A percentile compares a stretch with the other conserved stretches of the same genome.
Conservation (phyloP, 2,797 vertebrate species). For the Sebastes wilsoni region DNA sequence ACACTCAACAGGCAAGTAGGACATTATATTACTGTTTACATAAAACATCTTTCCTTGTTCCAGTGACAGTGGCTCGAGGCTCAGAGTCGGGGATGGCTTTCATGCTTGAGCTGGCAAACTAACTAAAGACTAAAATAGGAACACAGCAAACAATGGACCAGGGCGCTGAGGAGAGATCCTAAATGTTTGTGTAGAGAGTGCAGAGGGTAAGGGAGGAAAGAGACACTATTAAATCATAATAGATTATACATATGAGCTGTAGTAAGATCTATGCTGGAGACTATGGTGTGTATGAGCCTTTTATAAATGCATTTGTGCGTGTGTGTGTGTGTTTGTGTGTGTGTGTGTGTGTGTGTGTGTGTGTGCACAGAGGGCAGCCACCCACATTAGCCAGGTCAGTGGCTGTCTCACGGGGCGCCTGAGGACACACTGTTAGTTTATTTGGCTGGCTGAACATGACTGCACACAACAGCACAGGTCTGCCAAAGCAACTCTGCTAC, state of each 20-base stretch:
- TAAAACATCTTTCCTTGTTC: constrained; percentile 74
- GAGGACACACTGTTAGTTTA: constrained; percentile 75
- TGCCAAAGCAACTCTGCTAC: constrained; percentile 30
- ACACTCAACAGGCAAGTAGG: constrained; percentile 71
- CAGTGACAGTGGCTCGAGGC: constrained; percentile 68
- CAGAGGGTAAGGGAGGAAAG: constrained; percentile 22
- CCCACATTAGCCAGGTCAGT: constrained; percentile 74
- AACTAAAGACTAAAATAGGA: constrained; percentile 70
- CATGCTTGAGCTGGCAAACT: constrained; percentile 72
- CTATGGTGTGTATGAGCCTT: constrained; percentile 24
- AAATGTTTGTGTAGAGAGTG: constrained; percentile 27
- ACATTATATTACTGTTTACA: constrained; percentile 73
- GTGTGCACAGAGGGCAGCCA: constrained; percentile 47
- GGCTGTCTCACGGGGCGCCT: constrained; percentile 63
- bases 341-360: neutral
- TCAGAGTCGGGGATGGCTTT: constrained; percentile 43
- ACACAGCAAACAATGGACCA: constrained; percentile 50
- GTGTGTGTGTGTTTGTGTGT: neutral
- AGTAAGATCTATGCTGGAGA: constrained; percentile 21
- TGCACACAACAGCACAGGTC: constrained; percentile 66
- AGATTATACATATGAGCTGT: constrained; percentile 15
- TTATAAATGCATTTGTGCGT: neutral
- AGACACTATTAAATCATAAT: constrained; percentile 27
- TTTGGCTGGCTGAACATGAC: constrained; percentile 70
- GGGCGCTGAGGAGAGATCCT: constrained; percentile 21